Evolutionary conservation across 2,888 invertebrate genomes (phyloP).

Genomic region (Microctonus brassicae): DNA sequence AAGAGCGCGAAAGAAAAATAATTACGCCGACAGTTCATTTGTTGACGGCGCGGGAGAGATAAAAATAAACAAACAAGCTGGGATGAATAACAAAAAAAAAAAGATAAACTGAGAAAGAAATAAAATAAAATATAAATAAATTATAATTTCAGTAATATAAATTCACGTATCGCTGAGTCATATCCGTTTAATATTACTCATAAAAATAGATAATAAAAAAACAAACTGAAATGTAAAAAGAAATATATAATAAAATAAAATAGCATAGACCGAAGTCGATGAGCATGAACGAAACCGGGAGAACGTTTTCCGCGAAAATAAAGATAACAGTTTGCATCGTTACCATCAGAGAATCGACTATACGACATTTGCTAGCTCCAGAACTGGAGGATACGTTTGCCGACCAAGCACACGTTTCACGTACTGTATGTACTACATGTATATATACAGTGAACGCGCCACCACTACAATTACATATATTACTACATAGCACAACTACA

Average conservation of each 20-base stretch:
- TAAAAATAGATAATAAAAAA: constrained; percentile 18
- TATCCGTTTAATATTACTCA: constrained; percentile 36
- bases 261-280: neutral
- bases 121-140: constrained; percentile 6
- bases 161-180: constrained; percentile 23
- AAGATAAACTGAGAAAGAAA: neutral
- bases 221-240: neutral
- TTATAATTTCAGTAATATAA: constrained; percentile 13
- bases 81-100: neutral
- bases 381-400: neutral
- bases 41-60: neutral
- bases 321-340: constrained; percentile 34
- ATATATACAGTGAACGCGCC: neutral
- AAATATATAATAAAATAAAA: neutral
- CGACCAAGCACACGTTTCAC: neutral
- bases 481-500: neutral
- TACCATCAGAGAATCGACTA: constrained; percentile 13
- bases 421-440: no score
- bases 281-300: constrained; percentile 12
- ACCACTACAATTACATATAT: neutral
- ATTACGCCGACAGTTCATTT: constrained; percentile 1
- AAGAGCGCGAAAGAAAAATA: neutral
- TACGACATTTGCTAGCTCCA: neutral
- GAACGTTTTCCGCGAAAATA: constrained; percentile 31
- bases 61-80: constrained; percentile 7